Percentiles rank a stretch among this genome's conserved stretches.
phyloP scores from a whole-genome alignment of 2,113 vertebrate species.

The Psettodes erumei region DNA sequence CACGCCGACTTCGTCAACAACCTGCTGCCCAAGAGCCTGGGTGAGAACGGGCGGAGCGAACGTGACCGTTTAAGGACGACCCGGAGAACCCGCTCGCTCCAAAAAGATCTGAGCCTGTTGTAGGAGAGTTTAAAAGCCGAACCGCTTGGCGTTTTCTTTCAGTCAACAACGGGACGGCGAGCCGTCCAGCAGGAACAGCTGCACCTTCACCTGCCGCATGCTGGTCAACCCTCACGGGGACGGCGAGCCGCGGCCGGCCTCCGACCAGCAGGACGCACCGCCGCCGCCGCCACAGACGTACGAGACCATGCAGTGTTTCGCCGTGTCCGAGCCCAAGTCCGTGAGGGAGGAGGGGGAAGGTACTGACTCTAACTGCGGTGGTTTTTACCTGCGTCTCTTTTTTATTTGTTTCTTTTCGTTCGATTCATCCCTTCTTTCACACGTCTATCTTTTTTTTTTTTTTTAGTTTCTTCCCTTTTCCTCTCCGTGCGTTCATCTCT shows the following conservation, averaged over 20 bases:
- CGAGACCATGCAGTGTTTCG: constrained; percentile 99
- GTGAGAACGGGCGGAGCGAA: too few species aligned
- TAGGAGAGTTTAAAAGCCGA: too few species aligned
- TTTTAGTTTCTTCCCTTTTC: not conserved
- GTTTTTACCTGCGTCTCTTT: not conserved
- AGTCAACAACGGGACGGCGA: constrained; percentile 91
- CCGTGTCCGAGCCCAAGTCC: constrained; percentile 97
- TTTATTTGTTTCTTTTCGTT: not conserved
- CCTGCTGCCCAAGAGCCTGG: constrained; percentile 96
- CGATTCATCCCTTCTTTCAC: not conserved
- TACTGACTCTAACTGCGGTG: constrained; percentile 52
- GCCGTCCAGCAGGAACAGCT: constrained; percentile 92
- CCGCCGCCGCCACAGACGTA: constrained; percentile 93
- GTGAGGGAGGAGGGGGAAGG: constrained; percentile 99
- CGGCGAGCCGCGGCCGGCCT: constrained; percentile 82
- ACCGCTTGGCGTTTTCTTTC: not conserved
- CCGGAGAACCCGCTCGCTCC: too few species aligned
- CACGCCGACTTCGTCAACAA: constrained; percentile 97
- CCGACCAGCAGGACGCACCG: constrained; percentile 84
- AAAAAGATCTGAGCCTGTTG: too few species aligned
- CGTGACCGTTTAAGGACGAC: too few species aligned
- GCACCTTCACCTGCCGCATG: constrained; percentile 99
- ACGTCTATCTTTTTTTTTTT: accelerated
- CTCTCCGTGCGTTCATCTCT: not conserved
- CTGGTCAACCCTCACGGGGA: constrained; percentile 91